These are phyloP conservation scores for Fulica atra DNA, from an alignment of 2,113 vertebrate species.

Conservation along the genomic window DNA sequence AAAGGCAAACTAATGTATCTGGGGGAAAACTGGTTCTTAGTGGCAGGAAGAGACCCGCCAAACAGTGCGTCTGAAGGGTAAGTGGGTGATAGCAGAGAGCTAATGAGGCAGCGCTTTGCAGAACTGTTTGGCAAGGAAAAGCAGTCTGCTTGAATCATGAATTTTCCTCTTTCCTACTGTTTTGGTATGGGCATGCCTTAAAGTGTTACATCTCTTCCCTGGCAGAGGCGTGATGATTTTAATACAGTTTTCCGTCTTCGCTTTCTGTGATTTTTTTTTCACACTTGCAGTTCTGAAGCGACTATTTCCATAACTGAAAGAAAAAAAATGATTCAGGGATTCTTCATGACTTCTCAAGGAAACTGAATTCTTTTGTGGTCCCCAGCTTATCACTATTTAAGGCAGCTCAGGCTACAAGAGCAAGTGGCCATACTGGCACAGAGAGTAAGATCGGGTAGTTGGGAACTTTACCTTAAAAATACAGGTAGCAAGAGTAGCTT, in stretches of 20 bases:
- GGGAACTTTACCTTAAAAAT: neutral
- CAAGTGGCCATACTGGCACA: neutral
- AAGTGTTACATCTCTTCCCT: neutral
- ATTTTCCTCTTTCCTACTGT: neutral
- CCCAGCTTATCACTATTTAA: neutral
- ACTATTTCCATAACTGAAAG: neutral
- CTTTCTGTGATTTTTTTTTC: neutral
- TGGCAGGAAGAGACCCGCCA: neutral
- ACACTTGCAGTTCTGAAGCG: neutral
- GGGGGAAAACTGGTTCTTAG: neutral
- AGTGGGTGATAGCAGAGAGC: neutral
- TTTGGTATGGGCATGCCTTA: neutral
- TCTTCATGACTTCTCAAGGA: neutral
- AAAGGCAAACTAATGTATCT: neutral
- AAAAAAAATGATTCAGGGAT: neutral
- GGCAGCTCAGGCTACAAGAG: neutral
- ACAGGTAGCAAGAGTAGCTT: neutral
- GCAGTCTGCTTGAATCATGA: neutral
- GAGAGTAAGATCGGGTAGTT: neutral
- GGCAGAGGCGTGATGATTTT: neutral
- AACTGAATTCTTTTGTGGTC: neutral
- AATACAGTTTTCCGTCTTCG: neutral
- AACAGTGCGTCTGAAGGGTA: neutral
- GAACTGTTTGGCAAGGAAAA: neutral
- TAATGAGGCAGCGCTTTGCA: neutral